phyloP scores from a whole-genome alignment of 2,888 invertebrate species.

The Metallyticus violacea region DNA sequence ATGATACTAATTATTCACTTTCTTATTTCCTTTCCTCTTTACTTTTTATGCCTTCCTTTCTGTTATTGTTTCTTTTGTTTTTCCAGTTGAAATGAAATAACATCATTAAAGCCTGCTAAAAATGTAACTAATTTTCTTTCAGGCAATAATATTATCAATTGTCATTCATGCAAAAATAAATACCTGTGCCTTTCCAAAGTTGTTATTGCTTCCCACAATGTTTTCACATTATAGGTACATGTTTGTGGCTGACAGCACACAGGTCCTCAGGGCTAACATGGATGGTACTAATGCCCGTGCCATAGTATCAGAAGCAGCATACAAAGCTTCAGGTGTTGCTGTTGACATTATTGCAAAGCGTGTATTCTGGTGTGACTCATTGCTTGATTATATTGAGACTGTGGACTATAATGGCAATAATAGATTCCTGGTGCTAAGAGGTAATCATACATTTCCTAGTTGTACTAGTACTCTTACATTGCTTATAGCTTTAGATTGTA shows the following conservation, averaged over 20 bases:
- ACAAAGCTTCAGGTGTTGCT: conserved; percentile 88
- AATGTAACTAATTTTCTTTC: background rate
- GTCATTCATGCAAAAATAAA: too few relatives aligned
- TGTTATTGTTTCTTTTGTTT: too few relatives aligned
- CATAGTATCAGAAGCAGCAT: conserved; percentile 88
- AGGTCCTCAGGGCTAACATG: conserved; percentile 87
- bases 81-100: background rate
- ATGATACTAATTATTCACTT: too few relatives aligned
- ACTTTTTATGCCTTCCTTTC: too few relatives aligned
- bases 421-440: conserved; percentile 74
- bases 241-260: conserved; percentile 83
- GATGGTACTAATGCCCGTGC: conserved; percentile 83
- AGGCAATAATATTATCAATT: too few relatives aligned
- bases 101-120: background rate
- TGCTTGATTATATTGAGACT: conserved; percentile 93
- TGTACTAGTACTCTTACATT: background rate
- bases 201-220: too few relatives aligned
- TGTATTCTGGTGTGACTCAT: conserved; percentile 95
- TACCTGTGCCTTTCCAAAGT: too few relatives aligned
- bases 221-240: conserved; percentile 50
- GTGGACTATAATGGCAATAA: conserved; percentile 89
- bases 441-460: conserved; percentile 30
- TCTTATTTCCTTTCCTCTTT: too few relatives aligned
- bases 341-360: conserved; percentile 87
- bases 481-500: background rate